These are phyloP conservation scores for Dendrolimus punctatus DNA, from an alignment of 1,140 invertebrate species.

Conservation along the genomic window DNA sequence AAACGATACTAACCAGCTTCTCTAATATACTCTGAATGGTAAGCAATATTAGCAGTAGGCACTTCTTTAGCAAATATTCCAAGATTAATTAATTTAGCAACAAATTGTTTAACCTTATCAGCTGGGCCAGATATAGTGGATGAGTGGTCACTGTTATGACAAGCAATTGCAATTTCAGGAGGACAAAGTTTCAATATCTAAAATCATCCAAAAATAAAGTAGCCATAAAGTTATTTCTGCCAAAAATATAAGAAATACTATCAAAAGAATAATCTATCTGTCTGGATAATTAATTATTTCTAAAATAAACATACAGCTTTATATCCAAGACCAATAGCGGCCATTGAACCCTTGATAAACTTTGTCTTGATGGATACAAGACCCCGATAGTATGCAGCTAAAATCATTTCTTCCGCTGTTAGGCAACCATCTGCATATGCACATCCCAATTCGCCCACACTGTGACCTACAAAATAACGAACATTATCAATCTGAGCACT, in stretches of 20 bases:
- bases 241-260: no score
- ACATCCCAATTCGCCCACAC: slow-evolving; percentile 20
- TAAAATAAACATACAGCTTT: slow-evolving; percentile 12
- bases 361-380: slow-evolving; percentile 8
- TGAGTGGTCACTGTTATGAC: slow-evolving; percentile 86
- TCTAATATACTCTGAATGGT: slow-evolving; percentile 86
- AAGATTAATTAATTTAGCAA: slow-evolving; percentile 76
- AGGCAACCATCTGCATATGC: slow-evolving; percentile 17
- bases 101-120: slow-evolving; percentile 78
- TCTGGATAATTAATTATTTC: not conserved
- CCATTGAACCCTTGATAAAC: slow-evolving; percentile 17
- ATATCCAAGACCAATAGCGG: slow-evolving; percentile 19
- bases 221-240: not conserved
- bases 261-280: not conserved
- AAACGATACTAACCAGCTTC: slow-evolving; percentile 67
- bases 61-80: slow-evolving; percentile 88
- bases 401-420: slow-evolving; percentile 19
- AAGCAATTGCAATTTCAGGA: slow-evolving; percentile 81
- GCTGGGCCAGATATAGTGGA: slow-evolving; percentile 88
- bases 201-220: slow-evolving; percentile 7
- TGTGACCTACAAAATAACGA: slow-evolving; percentile 13
- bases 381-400: slow-evolving; percentile 15
- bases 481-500: slow-evolving; percentile 3
- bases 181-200: slow-evolving; percentile 74
- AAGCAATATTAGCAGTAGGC: slow-evolving; percentile 84